Conservation (phyloP, 2,797 vertebrate species). For the Clamator glandarius region DNA sequence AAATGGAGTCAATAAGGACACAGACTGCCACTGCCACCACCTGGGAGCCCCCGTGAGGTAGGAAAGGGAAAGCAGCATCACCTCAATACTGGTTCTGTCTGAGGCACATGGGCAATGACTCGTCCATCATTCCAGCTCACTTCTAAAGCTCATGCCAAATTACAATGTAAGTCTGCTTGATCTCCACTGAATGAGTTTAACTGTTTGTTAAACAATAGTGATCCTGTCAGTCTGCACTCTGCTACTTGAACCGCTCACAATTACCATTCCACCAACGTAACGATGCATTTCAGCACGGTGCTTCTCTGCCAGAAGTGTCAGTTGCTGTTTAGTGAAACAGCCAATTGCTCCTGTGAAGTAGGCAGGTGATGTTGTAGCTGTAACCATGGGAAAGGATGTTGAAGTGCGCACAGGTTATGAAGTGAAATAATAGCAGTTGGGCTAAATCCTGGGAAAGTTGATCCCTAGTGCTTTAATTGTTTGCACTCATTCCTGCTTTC, state of each 20-base stretch:
- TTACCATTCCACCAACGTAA: not conserved
- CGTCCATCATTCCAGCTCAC: not conserved
- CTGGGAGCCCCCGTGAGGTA: not conserved
- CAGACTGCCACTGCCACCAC: not conserved
- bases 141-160: slow-evolving; percentile 19
- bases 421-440: not conserved
- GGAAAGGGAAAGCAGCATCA: not conserved
- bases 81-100: fast-evolving
- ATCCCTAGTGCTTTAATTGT: not conserved
- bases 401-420: not conserved
- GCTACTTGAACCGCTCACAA: not conserved
- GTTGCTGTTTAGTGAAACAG: not conserved
- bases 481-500: not conserved
- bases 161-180: not conserved
- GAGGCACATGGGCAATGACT: not conserved
- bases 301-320: not conserved
- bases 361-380: not conserved
- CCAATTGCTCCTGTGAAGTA: not conserved
- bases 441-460: not conserved
- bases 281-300: fast-evolving
- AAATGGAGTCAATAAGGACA: not conserved
- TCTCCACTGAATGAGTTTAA: slow-evolving; percentile 10
- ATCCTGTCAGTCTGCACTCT: not conserved
- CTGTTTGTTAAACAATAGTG: slow-evolving; percentile 44
- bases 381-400: not conserved